Evolutionary conservation across 2,797 vertebrate species (phyloP), one percentile per base, ranked within the genome.

Genomic region (Discoglossus pictus): DNA sequence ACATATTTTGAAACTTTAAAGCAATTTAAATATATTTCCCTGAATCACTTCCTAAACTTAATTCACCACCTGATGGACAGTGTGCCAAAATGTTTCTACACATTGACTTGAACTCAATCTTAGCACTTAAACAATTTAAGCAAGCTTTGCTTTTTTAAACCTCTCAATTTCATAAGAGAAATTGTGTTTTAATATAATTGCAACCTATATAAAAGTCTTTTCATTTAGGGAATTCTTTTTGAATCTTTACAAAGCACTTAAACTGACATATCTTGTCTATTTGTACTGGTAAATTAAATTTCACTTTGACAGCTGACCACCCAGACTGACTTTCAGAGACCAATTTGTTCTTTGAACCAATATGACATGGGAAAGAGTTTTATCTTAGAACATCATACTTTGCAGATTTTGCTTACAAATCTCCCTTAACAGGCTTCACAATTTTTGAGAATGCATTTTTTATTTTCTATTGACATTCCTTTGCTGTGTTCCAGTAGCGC

Each of bases 241-340:
- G 70, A 35, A 25, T 67, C 80, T 73, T 59, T 36, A 78, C 46
- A 58, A 61, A 82, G 61, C 56, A 64, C 59, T 80, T 78, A 73
- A 18, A 31, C 67, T 80, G 74, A 78, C 63, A 69, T 69, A 60
- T 40, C 51, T 70, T 79, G 8, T 71, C 75, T 75, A 64, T 75
- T 80, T 68, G 80, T 76, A 72, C 27, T 63, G 64, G 62, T 77
- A 78, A 84, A 86, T 78, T 80, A 77, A 76, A 75, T 82, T 84
- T 81, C 34, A 24, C 54, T 78, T 76, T 82, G 80, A 78, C 69
- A 78, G 69, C 68, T 73, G 78, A 83, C 78, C 74, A 76, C 72
- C 15, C 47, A 69, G 52, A 73, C 65, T 75, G 38, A 67, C 71
- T 77, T 76, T 25, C 17, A 68, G 56, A 69, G 55, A 74, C 64